Conservation (phyloP, 2,888 invertebrate species). For the Calameuta filiformis region DNA sequence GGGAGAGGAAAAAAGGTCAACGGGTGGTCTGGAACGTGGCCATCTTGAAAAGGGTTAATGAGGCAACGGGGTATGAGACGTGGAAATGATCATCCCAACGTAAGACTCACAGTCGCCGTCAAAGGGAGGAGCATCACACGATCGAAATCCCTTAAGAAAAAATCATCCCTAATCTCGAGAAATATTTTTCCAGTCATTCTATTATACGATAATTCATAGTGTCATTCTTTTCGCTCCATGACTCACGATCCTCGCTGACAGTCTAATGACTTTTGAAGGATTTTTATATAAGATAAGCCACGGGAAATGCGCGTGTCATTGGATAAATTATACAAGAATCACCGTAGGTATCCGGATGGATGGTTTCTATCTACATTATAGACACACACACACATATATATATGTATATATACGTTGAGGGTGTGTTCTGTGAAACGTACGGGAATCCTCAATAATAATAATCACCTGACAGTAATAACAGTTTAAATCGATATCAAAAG, state of each 20-base stretch:
- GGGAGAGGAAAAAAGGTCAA: constrained; percentile 1
- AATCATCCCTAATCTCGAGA: background rate
- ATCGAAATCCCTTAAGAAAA: background rate
- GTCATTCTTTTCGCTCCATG: background rate
- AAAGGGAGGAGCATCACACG: background rate
- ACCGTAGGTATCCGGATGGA: background rate
- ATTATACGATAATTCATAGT: background rate
- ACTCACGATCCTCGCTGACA: background rate
- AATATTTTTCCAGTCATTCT: background rate
- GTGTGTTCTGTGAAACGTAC: background rate
- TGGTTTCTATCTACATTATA: background rate
- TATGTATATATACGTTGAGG: background rate
- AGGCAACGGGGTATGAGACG: constrained; percentile 35
- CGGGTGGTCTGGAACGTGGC: constrained; percentile 10
- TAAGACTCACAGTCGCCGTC: background rate
- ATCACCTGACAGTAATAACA: background rate
- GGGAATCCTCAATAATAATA: background rate
- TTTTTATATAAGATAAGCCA: background rate
- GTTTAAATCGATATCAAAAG: background rate
- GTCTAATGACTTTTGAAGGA: background rate
- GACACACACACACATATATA: background rate
- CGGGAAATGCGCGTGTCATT: background rate
- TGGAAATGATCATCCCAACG: background rate
- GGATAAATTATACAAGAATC: background rate
- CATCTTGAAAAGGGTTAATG: constrained; percentile 48